These are phyloP conservation scores for Patella pellucida DNA, from an alignment of 2,888 invertebrate species.

Conservation along the genomic window DNA sequence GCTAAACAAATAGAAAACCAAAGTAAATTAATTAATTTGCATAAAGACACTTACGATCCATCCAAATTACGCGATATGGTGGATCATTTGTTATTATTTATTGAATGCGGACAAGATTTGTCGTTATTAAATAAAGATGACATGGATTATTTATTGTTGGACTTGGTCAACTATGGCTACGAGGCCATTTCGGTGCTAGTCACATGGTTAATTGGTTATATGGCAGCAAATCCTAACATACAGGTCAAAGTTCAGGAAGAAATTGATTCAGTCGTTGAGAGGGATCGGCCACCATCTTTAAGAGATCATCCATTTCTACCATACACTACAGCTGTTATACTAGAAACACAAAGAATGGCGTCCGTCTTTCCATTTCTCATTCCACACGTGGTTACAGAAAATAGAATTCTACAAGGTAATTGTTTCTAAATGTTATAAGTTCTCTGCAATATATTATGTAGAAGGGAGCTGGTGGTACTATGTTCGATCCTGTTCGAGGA, in stretches of 20 bases:
- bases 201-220: conserved; percentile 55
- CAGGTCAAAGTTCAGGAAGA: conserved; percentile 54
- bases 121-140: conserved; percentile 50
- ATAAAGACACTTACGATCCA: conserved; percentile 59
- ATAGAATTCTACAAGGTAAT: conserved; percentile 50
- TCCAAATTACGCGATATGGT: conserved; percentile 46
- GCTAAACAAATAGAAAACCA: conserved; percentile 44
- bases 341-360: conserved; percentile 55
- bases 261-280: conserved; percentile 51
- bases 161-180: conserved; percentile 50
- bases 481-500: no score
- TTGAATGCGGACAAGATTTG: conserved; percentile 54
- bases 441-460: no score
- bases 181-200: conserved; percentile 43
- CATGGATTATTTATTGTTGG: conserved; percentile 51
- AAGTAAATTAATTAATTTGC: conserved; percentile 51
- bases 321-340: conserved; percentile 56
- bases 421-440: no score
- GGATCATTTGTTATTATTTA: conserved; percentile 54
- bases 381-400: conserved; percentile 49
- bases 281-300: conserved; percentile 50
- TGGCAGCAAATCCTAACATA: conserved; percentile 51
- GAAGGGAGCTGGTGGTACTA: no score
- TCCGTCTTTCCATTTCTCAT: conserved; percentile 54
- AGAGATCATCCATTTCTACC: conserved; percentile 55